Conservation (phyloP, 2,113 vertebrate genomes). For the Irena cyanogastra region DNA sequence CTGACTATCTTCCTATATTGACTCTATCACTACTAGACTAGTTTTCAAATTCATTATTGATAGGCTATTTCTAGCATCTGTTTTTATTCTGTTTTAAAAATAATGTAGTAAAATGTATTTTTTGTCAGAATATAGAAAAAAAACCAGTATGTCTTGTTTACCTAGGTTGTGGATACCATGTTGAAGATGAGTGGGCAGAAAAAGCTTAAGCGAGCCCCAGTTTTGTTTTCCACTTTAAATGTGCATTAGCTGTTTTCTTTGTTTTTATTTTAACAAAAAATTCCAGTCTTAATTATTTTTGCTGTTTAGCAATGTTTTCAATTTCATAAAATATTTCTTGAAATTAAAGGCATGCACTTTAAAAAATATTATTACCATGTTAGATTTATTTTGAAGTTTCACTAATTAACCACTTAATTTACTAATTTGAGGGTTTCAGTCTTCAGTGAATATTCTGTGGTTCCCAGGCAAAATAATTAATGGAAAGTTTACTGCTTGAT, state of each 20-base stretch:
- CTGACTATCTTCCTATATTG: not conserved
- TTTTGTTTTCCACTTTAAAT: not conserved
- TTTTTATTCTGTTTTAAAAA: not conserved
- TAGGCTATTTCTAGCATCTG: not conserved
- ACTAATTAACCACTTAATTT: not conserved
- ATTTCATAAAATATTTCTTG: not conserved
- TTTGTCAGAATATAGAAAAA: not conserved
- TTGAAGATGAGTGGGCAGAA: not conserved
- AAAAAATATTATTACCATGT: not conserved
- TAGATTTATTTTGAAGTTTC: conserved; percentile 9
- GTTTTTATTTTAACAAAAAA: not conserved
- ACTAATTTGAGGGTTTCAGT: not conserved
- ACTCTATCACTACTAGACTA: not conserved
- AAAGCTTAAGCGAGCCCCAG: not conserved
- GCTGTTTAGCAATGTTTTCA: not conserved
- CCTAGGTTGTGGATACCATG: not conserved
- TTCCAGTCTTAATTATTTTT: not conserved
- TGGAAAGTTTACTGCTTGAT: not conserved
- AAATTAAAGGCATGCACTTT: not conserved
- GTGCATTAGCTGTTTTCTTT: not conserved
- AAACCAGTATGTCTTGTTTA: not conserved
- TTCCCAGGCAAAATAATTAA: not conserved
- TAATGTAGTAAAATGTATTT: not conserved
- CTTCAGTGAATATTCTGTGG: not conserved
- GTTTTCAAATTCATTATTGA: not conserved